These are phyloP conservation scores for Elaphurus davidianus DNA, from an alignment of 2,113 vertebrate genomes.

Conservation along the genomic window DNA sequence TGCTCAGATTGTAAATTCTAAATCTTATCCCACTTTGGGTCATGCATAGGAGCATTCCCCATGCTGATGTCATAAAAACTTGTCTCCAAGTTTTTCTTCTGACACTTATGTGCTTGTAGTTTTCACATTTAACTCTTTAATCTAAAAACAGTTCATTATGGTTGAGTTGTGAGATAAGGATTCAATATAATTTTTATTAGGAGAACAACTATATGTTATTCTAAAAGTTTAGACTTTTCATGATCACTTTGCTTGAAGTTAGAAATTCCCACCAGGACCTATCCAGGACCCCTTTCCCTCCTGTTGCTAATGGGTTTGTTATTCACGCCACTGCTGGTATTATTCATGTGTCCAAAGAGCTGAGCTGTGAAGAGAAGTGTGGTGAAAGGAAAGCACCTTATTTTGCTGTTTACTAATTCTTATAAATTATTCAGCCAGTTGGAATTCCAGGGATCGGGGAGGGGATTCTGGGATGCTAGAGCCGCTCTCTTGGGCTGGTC, in stretches of 20 bases:
- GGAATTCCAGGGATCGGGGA: background rate
- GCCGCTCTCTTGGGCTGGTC: rapidly evolving
- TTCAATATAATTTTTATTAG: background rate
- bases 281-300: background rate
- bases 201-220: background rate
- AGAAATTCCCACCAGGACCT: background rate
- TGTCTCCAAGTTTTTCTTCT: background rate
- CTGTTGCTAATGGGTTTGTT: background rate
- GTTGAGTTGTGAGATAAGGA: background rate
- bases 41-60: background rate
- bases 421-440: background rate
- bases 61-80: background rate
- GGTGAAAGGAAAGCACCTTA: background rate
- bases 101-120: background rate
- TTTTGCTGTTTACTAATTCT: background rate
- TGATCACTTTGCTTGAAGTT: background rate
- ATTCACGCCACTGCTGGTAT: background rate
- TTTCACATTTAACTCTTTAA: background rate
- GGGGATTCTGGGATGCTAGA: background rate
- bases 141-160: background rate
- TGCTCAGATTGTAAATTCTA: background rate
- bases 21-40: background rate
- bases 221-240: background rate
- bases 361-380: background rate
- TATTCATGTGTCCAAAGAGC: background rate